Conservation (phyloP, 2,113 vertebrate species). For the Muntiacus muntjak region DNA sequence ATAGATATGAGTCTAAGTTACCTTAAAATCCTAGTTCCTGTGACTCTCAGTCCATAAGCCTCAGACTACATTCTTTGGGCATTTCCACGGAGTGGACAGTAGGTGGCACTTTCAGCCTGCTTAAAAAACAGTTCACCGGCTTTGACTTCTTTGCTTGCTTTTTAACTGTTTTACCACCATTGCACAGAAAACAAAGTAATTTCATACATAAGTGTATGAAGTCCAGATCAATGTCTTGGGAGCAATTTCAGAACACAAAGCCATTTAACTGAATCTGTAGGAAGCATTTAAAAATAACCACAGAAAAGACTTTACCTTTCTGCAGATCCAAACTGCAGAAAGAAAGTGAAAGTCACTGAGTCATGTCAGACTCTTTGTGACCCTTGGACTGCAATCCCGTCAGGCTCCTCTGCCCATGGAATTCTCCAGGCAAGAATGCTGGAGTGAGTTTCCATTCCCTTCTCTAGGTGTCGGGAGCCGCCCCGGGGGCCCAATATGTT, state of each 20-base stretch:
- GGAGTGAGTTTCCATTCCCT: not conserved
- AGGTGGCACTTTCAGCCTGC: not conserved
- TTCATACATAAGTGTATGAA: not conserved
- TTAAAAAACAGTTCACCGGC: not conserved
- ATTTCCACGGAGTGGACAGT: not conserved
- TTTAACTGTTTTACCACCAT: not conserved
- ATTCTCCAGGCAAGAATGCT: not conserved
- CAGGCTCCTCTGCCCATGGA: not conserved
- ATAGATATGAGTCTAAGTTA: not conserved
- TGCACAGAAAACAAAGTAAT: not conserved
- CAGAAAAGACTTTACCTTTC: not conserved
- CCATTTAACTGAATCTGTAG: not conserved
- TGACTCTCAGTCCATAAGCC: not conserved
- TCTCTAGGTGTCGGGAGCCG: not conserved
- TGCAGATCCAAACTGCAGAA: accelerated
- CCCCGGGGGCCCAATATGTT: too few species aligned
- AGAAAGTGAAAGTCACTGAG: not conserved
- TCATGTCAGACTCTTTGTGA: accelerated
- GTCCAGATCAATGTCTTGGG: not conserved
- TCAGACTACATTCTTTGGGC: not conserved
- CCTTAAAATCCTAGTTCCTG: not conserved
- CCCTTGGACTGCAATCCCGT: too few species aligned
- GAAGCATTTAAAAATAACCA: not conserved
- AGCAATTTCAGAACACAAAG: not conserved
- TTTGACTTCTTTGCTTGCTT: not conserved